Conservation (phyloP, 2,797 vertebrate species). For the Salmo trutta region DNA sequence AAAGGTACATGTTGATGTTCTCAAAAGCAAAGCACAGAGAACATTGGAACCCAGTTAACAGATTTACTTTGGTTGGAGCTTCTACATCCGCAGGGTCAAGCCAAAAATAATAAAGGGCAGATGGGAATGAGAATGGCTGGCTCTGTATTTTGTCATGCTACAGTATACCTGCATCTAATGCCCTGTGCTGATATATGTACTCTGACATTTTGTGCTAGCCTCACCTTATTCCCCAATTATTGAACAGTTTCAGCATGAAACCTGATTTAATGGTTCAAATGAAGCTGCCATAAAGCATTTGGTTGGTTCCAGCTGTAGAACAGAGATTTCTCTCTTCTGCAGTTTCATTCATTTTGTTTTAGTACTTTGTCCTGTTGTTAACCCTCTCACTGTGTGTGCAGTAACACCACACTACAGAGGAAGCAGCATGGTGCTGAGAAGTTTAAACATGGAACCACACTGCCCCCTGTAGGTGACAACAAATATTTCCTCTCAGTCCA, state of each 20-base stretch:
- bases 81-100: not conserved
- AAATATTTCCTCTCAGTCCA: conserved; percentile 24
- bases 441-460: conserved; percentile 69
- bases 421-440: conserved; percentile 3
- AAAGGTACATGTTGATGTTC: no score
- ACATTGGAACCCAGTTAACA: no score
- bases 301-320: conserved; percentile 43
- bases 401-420: not conserved
- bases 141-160: conserved; percentile 32
- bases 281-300: conserved; percentile 69
- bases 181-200: conserved; percentile 62
- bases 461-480: conserved; percentile 74
- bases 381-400: no score
- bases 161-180: conserved; percentile 40
- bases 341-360: conserved; percentile 69
- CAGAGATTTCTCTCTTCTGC: conserved; percentile 55
- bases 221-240: conserved; percentile 69
- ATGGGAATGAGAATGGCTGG: conserved; percentile 45
- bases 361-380: conserved; percentile 49
- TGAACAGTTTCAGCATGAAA: conserved; percentile 71
- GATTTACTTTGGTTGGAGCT: no score
- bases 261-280: conserved; percentile 67
- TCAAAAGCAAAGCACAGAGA: no score
- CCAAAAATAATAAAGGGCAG: conserved; percentile 11
- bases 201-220: conserved; percentile 60